A percentile compares a stretch with the other conserved stretches of the same genome.
Conservation (phyloP, 2,888 invertebrate species). For the Schizaphis graminum region DNA sequence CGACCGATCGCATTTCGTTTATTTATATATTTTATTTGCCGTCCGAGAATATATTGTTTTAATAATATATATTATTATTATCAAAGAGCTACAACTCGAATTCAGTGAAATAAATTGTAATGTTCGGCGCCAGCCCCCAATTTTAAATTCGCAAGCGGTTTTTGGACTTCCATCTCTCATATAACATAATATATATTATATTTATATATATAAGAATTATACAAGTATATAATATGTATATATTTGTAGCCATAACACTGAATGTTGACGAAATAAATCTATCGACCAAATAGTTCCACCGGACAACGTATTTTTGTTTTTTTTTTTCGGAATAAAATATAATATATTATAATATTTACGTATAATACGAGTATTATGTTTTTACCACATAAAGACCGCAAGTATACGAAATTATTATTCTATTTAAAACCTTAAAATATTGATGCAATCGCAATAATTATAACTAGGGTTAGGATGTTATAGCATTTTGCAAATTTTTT, state of each 20-base stretch:
- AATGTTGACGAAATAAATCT: conserved; percentile 61
- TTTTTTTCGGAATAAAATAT: neutral
- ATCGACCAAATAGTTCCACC: conserved; percentile 33
- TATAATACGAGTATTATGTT: neutral
- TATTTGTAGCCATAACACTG: neutral
- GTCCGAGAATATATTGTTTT: neutral
- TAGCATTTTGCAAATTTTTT: neutral
- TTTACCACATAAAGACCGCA: neutral
- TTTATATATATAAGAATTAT: neutral
- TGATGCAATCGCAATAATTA: neutral
- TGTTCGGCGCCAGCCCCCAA: conserved; percentile 46
- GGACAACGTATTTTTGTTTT: neutral
- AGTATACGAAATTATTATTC: neutral
- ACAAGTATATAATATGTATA: neutral
- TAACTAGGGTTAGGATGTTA: neutral
- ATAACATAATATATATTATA: neutral
- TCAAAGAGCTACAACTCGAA: neutral
- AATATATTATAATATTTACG: neutral
- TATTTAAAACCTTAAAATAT: neutral
- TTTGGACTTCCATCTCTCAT: conserved; percentile 24
- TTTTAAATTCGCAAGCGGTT: conserved; percentile 28
- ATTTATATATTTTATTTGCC: neutral
- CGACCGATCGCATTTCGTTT: conserved; percentile 31
- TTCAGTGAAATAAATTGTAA: conserved; percentile 37
- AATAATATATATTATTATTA: neutral